Evolutionary conservation across 2,888 invertebrate species (phyloP).

Genomic region (Leptarthrus brevirostris): DNA sequence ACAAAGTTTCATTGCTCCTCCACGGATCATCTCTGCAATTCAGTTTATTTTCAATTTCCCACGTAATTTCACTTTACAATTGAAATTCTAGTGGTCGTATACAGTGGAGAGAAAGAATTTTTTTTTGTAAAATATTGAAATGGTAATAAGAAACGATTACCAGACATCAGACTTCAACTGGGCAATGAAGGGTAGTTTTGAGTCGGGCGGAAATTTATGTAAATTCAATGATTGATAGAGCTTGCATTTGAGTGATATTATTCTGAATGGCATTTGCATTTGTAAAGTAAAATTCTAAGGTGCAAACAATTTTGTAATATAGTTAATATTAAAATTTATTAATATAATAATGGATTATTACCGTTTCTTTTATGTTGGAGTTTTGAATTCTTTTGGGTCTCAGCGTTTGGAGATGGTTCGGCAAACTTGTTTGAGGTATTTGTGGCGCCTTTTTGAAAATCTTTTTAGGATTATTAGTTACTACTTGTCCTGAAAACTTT

Average conservation of each 20-base stretch:
- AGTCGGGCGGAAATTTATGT: conserved; percentile 69
- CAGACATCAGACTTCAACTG: conserved; percentile 63
- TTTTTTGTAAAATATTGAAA: conserved; percentile 58
- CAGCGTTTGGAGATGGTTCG: conserved; percentile 79
- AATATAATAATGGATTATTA: conserved; percentile 58
- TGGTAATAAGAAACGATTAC: conserved; percentile 80
- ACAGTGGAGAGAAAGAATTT: not conserved
- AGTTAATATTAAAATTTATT: not conserved
- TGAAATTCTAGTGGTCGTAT: conserved; percentile 49
- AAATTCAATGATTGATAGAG: conserved; percentile 66
- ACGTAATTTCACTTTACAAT: conserved; percentile 60
- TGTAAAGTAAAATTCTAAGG: too few relatives aligned
- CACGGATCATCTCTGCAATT: conserved; percentile 37
- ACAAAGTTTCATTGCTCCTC: conserved; percentile 32
- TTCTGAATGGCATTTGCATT: conserved; percentile 52
- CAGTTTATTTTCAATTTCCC: conserved; percentile 54
- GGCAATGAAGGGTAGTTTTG: too few relatives aligned
- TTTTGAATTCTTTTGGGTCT: conserved; percentile 70
- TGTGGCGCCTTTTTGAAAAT: not conserved
- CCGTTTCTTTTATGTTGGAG: conserved; percentile 66
- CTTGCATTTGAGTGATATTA: too few relatives aligned
- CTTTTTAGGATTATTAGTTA: conserved; percentile 17
- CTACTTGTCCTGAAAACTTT: conserved; percentile 55
- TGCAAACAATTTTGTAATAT: too few relatives aligned
- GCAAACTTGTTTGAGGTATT: conserved; percentile 63